Evolutionary conservation across 2,888 invertebrate genomes (phyloP), one percentile per base, ranked within the genome.

Genomic region (Philhelius pedissequus): DNA sequence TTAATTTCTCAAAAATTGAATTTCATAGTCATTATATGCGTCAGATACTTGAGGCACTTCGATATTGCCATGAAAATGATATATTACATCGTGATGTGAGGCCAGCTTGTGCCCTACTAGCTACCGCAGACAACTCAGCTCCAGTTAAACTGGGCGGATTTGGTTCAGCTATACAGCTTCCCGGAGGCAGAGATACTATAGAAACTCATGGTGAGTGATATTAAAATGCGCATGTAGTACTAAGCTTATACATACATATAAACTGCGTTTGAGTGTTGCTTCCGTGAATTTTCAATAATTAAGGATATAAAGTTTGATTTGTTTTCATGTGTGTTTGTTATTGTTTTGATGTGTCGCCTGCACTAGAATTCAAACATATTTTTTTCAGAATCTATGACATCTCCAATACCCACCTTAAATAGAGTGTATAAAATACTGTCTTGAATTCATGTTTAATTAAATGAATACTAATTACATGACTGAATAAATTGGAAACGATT

Each of bases 111-210:
- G 97, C 99, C 64, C 94, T 99, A 62, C 92, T 99, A 78, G 98
- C 99, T 43, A 98, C 97, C 73, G 96, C 97, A 87, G 99, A 99
- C 91, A 99, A 99, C 92, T 99, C 98, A 62, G 99, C 99, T 35
- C 99, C 99, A 1, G 96, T 99, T 88, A 99, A 99, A 91, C 93
- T 99, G 70, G 98, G 99, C 27, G 99, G 99, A 11, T 99, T 99
- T 90, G 98, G 99, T 1, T 97, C 98, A 15, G 99, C 99, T 13
- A 96, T 98, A 54, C 98, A 98, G 90, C 93, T 99, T 87, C 95
- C 96, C n/a, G 94, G 96, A 30, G 94, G 94, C 54, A 95, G 96
- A 86, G 93, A 94, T 68, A 93, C 95, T 32, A 94, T 94, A 88
- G 93, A 94, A 90, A 91, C 92, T 76, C 92, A 92, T 86, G 94